Evolutionary conservation across 2,113 vertebrate species (phyloP), one percentile per base, ranked within the genome.

Genomic region (Trematocara stigmaticum): DNA sequence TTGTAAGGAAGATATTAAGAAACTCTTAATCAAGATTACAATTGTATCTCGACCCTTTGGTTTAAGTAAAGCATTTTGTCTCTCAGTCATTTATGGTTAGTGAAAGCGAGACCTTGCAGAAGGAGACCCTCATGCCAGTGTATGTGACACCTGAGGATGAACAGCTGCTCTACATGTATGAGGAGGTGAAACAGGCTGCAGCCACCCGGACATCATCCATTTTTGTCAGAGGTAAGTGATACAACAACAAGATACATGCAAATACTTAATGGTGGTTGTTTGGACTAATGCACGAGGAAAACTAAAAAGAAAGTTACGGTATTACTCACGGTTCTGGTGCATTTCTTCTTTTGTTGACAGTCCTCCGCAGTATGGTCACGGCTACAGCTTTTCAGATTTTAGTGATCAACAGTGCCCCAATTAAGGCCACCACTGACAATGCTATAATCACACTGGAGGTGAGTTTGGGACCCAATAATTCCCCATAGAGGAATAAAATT

Each of bases 301-400:
- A 71, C 6, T 29, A 13, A 53, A 59, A 56, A 11, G 10, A 71
- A 71, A 61, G 18, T 71, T 18, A 3, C 2, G 2, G 26, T 76
- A 7, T 76, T 76, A 76, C 45, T 76, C 45, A 51, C 1, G 10
- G 23, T 47, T 49, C 69, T 76, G 42, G 45, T 69, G 6, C 20
- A 3, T 79, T 52, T 2, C 71, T 89, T 84, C 78, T 8, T 34
- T 29, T 83, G 45, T 51, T 79, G 18, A 2, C 90, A 97, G 96
- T 97, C 10, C 88, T 97, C 10, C 91, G 94, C n/a, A 96, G 97
- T 64, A 96, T 96, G 93, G 90, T 97, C 83, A 96, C 95, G 45
- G 93, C 96, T 26, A 97, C 94, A 6, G 95, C 95, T 8, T 97
- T 97, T 79, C 97, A 97, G 88, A 96, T 97, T 74, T 81, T 97